Evolutionary conservation across 2,797 vertebrate species (phyloP).

Genomic region (Halcyon badia): DNA sequence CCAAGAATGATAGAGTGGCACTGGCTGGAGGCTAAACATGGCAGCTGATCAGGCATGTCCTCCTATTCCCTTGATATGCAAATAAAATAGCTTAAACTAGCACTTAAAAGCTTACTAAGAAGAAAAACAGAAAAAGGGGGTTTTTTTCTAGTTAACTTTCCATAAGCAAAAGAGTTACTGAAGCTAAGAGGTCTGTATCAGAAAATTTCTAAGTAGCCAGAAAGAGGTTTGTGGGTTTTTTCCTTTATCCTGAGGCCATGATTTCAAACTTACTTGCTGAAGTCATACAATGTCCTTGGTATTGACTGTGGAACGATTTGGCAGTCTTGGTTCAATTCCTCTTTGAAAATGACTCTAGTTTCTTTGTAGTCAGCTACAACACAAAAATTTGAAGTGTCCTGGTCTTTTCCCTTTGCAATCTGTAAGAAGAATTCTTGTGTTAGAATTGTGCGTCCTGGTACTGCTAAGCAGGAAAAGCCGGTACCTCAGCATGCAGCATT

Average conservation of each 20-base stretch:
- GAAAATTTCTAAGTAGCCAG: background rate
- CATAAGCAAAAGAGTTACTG: background rate
- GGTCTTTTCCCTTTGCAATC: background rate
- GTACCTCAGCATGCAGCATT: background rate
- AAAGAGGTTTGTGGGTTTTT: background rate
- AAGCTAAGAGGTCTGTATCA: background rate
- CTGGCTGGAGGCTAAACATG: background rate
- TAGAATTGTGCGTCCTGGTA: background rate
- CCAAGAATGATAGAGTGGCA: background rate
- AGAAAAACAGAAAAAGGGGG: background rate
- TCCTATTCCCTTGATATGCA: background rate
- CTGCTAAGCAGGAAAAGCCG: background rate
- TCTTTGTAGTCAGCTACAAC: background rate
- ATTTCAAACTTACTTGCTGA: background rate
- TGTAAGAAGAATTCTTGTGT: background rate
- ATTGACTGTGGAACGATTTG: background rate
- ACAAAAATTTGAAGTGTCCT: background rate
- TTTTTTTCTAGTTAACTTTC: background rate
- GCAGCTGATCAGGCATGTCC: background rate
- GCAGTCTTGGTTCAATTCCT: constrained; percentile 23
- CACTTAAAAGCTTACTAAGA: background rate
- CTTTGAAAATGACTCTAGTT: background rate
- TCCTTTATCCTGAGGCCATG: background rate
- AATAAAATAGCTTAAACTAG: constrained; percentile 17
- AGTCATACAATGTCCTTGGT: background rate